A percentile compares a stretch with the other conserved stretches of the same genome.
phyloP scores from a whole-genome alignment of 92 coral and sea anemone species.

The Montipora capitata region DNA sequence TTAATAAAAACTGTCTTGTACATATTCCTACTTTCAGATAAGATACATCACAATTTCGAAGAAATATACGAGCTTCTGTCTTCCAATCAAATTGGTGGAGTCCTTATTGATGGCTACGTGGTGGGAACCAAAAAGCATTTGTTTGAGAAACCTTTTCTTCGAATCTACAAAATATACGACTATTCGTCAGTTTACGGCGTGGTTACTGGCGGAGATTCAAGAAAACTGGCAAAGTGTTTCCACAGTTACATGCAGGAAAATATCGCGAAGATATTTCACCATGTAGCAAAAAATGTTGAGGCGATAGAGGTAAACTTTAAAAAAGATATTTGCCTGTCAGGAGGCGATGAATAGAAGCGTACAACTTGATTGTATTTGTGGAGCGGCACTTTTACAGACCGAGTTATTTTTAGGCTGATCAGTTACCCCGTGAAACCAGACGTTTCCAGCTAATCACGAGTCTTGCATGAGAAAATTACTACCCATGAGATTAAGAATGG shows the following conservation, averaged over 20 bases:
- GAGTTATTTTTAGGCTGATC: no score
- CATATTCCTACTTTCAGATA: background rate
- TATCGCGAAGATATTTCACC: slow-evolving; percentile 56
- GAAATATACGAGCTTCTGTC: slow-evolving; percentile 81
- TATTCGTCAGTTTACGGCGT: slow-evolving; percentile 74
- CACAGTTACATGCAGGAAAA: slow-evolving; percentile 63
- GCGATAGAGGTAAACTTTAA: slow-evolving; percentile 60
- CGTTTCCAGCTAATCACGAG: no score
- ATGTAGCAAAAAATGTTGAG: slow-evolving; percentile 53
- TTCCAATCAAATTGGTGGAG: slow-evolving; percentile 67
- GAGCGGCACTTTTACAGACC: no score
- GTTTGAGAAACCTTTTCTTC: slow-evolving; percentile 75
- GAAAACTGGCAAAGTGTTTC: slow-evolving; percentile 79
- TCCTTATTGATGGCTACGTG: slow-evolving; percentile 80
- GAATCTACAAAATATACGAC: slow-evolving; percentile 80
- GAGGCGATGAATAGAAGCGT: no score
- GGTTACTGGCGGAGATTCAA: slow-evolving; percentile 75
- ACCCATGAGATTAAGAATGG: no score
- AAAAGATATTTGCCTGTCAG: background rate
- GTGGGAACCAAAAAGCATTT: slow-evolving; percentile 81
- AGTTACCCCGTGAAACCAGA: no score
- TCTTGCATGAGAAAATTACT: no score
- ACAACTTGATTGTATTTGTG: no score
- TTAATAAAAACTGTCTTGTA: background rate
- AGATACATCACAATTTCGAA: slow-evolving; percentile 53